Conservation (phyloP, 1,140 invertebrate genomes). For the Schlechtendalia chinensis region DNA sequence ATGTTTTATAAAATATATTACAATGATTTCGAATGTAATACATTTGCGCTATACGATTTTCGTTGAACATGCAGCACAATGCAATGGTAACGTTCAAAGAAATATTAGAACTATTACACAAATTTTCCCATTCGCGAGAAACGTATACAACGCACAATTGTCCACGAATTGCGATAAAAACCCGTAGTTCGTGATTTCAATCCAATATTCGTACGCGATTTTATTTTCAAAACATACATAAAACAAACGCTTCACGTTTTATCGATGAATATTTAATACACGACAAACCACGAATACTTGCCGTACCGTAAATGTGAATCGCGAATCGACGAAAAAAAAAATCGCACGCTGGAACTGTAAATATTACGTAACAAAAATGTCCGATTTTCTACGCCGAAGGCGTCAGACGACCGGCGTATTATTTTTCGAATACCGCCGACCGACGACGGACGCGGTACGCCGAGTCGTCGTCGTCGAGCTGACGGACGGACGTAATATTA, state of each 20-base stretch:
- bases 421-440: not conserved
- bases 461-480: not conserved
- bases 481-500: not conserved
- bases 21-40: not conserved
- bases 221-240: no score
- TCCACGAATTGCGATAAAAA: no score
- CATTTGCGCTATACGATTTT: not conserved
- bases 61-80: no score
- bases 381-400: not conserved
- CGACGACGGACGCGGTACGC: not conserved
- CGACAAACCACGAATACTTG: no score
- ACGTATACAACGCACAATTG: no score
- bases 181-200: no score
- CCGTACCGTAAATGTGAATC: no score
- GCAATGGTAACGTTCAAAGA: not conserved
- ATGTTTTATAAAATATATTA: no score
- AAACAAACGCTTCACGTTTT: no score
- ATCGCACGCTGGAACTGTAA: not conserved
- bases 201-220: no score
- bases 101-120: not conserved
- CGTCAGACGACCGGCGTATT: not conserved
- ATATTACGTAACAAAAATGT: not conserved
- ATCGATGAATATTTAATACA: no score
- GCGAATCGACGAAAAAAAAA: not conserved
- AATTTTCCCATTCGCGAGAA: not conserved